Conservation (phyloP, 2,113 vertebrate species). For the Coreoperca whiteheadi region DNA sequence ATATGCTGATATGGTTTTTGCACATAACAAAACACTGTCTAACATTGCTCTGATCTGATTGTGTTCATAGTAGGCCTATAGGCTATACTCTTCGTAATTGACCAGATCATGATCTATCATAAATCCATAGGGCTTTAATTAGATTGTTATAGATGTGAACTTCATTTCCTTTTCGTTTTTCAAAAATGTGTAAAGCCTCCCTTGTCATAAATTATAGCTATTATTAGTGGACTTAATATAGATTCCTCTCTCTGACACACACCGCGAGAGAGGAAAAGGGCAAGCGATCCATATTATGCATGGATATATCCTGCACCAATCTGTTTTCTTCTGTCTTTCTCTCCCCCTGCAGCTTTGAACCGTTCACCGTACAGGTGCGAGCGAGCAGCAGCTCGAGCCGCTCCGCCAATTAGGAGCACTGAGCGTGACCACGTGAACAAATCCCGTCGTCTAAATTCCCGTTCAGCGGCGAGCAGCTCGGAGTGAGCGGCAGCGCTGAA, state of each 20-base stretch:
- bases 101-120: not conserved
- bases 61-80: not conserved
- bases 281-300: not conserved
- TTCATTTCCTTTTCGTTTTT: not conserved
- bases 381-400: slow-evolving; percentile 25
- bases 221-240: not conserved
- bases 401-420: slow-evolving; percentile 79
- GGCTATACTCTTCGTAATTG: not conserved
- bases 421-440: slow-evolving; percentile 81
- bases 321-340: not conserved
- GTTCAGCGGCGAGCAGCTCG: slow-evolving; percentile 60
- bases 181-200: not conserved
- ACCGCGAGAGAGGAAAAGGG: accelerated
- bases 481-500: slow-evolving; percentile 65
- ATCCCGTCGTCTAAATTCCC: slow-evolving; percentile 79
- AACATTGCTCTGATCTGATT: not conserved
- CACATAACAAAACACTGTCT: not conserved
- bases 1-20: not conserved
- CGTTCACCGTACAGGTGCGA: slow-evolving; percentile 74
- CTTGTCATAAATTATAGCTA: not conserved
- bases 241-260: not conserved
- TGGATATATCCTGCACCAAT: slow-evolving; percentile 7
- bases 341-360: not conserved
- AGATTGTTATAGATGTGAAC: not conserved
- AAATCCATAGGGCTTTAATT: not conserved